Conservation (phyloP, 2,113 vertebrate genomes). For the Trochalopteron elliotii region DNA sequence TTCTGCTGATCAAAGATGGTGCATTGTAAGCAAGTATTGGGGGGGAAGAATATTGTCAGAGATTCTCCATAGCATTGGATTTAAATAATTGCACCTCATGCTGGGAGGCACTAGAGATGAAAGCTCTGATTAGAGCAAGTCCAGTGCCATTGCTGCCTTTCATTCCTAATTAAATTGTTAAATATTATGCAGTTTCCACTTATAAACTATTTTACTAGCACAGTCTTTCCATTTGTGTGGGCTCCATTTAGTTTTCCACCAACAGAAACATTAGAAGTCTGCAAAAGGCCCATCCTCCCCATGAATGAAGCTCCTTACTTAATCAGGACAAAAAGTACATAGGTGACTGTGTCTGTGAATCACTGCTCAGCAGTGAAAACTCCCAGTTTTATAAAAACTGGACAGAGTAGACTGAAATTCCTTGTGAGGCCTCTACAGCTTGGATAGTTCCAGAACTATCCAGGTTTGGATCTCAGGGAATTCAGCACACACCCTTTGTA, state of each 20-base stretch:
- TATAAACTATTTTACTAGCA: not conserved
- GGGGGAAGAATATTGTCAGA: not conserved
- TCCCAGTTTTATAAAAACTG: not conserved
- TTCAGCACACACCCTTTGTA: not conserved
- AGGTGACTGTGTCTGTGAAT: not conserved
- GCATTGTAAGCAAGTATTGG: not conserved
- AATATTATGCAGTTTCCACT: not conserved
- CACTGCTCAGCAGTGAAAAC: not conserved
- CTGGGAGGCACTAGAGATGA: slow-evolving; percentile 35
- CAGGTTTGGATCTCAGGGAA: not conserved
- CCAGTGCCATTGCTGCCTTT: slow-evolving; percentile 11
- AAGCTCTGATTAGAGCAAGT: slow-evolving; percentile 28
- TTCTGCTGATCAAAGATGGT: slow-evolving; percentile 41
- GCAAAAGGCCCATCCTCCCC: not conserved
- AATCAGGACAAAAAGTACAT: not conserved
- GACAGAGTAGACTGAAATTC: not conserved
- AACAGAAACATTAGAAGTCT: not conserved
- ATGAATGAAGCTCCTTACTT: not conserved
- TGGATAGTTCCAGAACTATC: not conserved
- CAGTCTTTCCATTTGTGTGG: not conserved
- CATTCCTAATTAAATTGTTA: slow-evolving; percentile 47
- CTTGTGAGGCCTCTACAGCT: not conserved
- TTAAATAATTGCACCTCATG: slow-evolving; percentile 30
- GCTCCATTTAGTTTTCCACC: not conserved
- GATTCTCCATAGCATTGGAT: not conserved